These are phyloP conservation scores for Odontomachus brunneus DNA, from an alignment of 1,140 invertebrate species.

Conservation along the genomic window DNA sequence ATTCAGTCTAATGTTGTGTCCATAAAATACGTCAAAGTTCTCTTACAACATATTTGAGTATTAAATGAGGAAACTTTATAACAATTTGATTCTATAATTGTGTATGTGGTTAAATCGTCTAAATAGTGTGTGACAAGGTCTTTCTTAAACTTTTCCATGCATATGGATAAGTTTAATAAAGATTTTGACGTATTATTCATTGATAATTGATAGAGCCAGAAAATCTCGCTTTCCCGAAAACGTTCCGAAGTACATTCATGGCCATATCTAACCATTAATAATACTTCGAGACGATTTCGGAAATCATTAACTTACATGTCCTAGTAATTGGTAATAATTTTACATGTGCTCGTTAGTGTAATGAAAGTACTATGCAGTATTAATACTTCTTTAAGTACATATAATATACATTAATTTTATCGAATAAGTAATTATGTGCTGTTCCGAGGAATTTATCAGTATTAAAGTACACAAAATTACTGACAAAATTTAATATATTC, in stretches of 20 bases:
- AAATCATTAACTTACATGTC: not conserved
- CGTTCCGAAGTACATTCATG: not conserved
- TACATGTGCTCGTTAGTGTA: not conserved
- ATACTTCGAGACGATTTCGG: not conserved
- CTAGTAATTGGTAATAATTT: slow-evolving; percentile 8
- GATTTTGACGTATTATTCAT: slow-evolving; percentile 12
- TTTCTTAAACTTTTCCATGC: slow-evolving; percentile 34
- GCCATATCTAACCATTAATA: not conserved
- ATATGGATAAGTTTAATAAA: slow-evolving; percentile 36
- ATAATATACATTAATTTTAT: slow-evolving; percentile 20
- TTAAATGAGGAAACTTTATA: slow-evolving; percentile 37
- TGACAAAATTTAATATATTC: not conserved
- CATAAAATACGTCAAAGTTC: slow-evolving; percentile 37
- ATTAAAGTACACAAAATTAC: slow-evolving; percentile 6
- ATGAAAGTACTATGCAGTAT: slow-evolving; percentile 45
- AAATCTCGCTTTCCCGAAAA: not conserved
- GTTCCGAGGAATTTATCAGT: slow-evolving; percentile 29
- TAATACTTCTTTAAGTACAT: slow-evolving; percentile 47
- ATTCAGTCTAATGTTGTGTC: slow-evolving; percentile 36
- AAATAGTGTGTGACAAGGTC: not conserved
- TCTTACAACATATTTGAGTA: slow-evolving; percentile 7
- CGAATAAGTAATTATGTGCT: slow-evolving; percentile 19
- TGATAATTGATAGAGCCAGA: slow-evolving; percentile 6
- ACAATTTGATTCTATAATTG: slow-evolving; percentile 11
- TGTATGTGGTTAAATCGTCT: slow-evolving; percentile 27